These are phyloP conservation scores for Drosophila navojoa DNA, from an alignment of 1,140 invertebrate species.

Conservation along the genomic window DNA sequence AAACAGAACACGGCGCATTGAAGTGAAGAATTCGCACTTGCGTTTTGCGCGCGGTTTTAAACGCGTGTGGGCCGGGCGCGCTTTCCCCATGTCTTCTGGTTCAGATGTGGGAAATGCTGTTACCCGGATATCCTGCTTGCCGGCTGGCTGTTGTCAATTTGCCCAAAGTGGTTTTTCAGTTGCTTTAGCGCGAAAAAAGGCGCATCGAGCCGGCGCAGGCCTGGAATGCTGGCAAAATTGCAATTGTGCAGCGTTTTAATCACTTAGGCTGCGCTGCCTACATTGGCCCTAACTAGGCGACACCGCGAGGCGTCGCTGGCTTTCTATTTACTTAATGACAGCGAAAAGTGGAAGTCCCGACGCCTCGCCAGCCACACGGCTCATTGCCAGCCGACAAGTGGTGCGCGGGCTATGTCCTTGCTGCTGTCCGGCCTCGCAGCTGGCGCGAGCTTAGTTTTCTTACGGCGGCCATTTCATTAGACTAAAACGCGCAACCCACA, in stretches of 20 bases:
- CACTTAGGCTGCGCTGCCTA: conserved; percentile 76
- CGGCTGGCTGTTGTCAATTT: conserved; percentile 77
- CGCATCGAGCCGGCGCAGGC: conserved; percentile 42
- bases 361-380: conserved; percentile 50
- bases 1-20: conserved; percentile 64
- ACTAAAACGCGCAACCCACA: conserved; percentile 67
- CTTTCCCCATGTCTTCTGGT: conserved; percentile 18
- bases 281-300: conserved; percentile 75
- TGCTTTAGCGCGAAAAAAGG: conserved; percentile 83
- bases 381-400: conserved; percentile 45
- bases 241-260: conserved; percentile 82
- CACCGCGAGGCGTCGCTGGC: conserved; percentile 27
- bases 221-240: conserved; percentile 57
- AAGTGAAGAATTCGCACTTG: conserved; percentile 84
- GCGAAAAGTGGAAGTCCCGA: conserved; percentile 75
- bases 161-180: conserved; percentile 84
- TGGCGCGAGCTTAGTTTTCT: conserved; percentile 17
- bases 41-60: conserved; percentile 60
- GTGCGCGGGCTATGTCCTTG: conserved; percentile 28
- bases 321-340: conserved; percentile 83
- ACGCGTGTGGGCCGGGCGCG: conserved; percentile 40
- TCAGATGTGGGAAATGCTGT: conserved; percentile 58
- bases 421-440: background rate
- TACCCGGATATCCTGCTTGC: conserved; percentile 63
- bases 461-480: conserved; percentile 61